Base-by-base conservation (phyloP, 1,140 invertebrate species). In the Rhizoglyphus robini region DNA sequence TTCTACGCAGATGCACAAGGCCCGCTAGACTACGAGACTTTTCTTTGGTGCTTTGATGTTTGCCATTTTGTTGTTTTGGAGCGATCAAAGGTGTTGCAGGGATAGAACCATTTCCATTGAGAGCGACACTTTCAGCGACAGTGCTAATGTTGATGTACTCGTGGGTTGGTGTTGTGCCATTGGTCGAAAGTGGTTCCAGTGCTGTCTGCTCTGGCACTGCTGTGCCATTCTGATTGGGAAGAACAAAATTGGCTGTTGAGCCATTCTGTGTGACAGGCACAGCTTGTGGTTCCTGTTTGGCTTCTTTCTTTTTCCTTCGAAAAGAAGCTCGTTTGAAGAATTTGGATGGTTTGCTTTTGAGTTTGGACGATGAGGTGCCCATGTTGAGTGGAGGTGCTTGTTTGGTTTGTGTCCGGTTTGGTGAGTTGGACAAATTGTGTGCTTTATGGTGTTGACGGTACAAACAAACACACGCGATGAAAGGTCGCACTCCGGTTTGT, bases 361-460 rank as follows among this genome's bases (percentile, higher is more conserved):
- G 51, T 23, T 54, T 54, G 5, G 51, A 54, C 15, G 51, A 54
- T 54, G 51, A 54, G 8, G 51, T 11, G 20, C 51, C 51, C 51
- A 54, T 54, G 23, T 8, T 54, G 36, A 18, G 36, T 41, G 36
- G 36, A 11, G 36, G 36, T 41, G 36, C 8, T 41, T 18, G 36
- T 41, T 11, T 41, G n/a, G n/a, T n/a, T n/a, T n/a, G n/a, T n/a
- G n/a, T n/a, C n/a, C n/a, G n/a, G n/a, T n/a, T n/a, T n/a, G n/a
- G n/a, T n/a, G n/a, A n/a, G n/a, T n/a, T n/a, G n/a, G n/a, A n/a
- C n/a, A n/a, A n/a, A n/a, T n/a, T n/a, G n/a, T n/a, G n/a, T n/a
- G n/a, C n/a, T n/a, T n/a, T n/a, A n/a, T n/a, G n/a, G n/a, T n/a
- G n/a, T n/a, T n/a, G n/a, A n/a, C n/a, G n/a, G n/a, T n/a, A n/a